Conservation (phyloP, 2,888 invertebrate genomes). For the Lasioglossum leucozonium region DNA sequence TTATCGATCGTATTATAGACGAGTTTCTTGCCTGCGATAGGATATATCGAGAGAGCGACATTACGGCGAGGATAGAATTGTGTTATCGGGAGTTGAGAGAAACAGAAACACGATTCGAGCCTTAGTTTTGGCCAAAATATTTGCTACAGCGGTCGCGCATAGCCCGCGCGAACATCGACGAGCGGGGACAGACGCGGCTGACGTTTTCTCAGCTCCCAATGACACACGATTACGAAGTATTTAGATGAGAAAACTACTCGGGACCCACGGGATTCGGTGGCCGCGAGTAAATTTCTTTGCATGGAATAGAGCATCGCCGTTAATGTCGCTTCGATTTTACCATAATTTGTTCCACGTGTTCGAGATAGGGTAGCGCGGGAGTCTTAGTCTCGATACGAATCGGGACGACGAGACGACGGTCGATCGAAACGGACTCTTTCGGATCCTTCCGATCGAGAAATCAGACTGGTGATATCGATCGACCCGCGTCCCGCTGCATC, state of each 20-base stretch:
- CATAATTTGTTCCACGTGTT: neutral
- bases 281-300: conserved; percentile 23
- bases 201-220: too few species aligned
- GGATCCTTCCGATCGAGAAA: neutral
- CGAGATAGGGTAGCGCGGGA: neutral
- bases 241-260: neutral
- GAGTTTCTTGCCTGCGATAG: too few species aligned
- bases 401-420: conserved; percentile 28
- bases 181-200: too few species aligned
- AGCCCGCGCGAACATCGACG: too few species aligned
- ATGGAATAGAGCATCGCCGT: conserved; percentile 37
- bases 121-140: too few species aligned
- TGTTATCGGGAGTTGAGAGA: too few species aligned
- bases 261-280: neutral
- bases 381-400: conserved; percentile 38
- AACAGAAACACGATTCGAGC: too few species aligned
- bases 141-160: too few species aligned
- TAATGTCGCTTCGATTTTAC: conserved; percentile 49
- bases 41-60: too few species aligned
- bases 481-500: conserved; percentile 43
- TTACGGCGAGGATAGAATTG: too few species aligned
- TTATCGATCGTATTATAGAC: conserved; percentile 31
- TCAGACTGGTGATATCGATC: neutral
- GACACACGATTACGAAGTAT: neutral
- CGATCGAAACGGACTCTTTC: conserved; percentile 16